A percentile compares a stretch with the other conserved stretches of the same genome.
Evolutionary conservation across 1,140 invertebrate genomes (phyloP).

Genomic region (Apis dorsata): DNA sequence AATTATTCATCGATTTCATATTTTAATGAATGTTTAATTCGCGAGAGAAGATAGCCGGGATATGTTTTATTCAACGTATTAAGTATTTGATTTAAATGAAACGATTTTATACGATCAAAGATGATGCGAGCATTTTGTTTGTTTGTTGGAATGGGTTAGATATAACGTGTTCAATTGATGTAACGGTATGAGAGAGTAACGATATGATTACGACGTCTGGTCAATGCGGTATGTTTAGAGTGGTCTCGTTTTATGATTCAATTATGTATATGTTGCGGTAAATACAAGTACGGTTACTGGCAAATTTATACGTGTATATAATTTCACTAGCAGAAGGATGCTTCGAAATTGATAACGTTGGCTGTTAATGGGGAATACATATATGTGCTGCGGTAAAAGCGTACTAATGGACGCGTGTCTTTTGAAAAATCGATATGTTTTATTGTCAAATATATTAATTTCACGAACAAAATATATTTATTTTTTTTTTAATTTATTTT

Average conservation of each 20-base stretch:
- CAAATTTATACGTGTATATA: conserved; percentile 10
- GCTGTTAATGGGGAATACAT: not conserved
- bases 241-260: conserved; percentile 7
- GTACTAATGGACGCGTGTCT: not conserved
- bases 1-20: no score
- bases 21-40: no score
- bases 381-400: not conserved
- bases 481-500: not conserved
- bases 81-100: no score
- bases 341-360: conserved; percentile 16
- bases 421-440: conserved; percentile 2
- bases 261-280: conserved; percentile 9
- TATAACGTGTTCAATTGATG: not conserved
- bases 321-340: conserved; percentile 6
- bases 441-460: not conserved
- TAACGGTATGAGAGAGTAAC: not conserved
- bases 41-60: no score
- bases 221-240: not conserved
- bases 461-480: not conserved
- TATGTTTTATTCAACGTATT: no score
- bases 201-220: conserved; percentile 8
- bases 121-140: not conserved
- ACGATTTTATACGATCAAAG: no score
- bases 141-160: not conserved
- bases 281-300: not conserved